Conservation (phyloP, 1,140 invertebrate species). For the Rhyacophila brunnea region DNA sequence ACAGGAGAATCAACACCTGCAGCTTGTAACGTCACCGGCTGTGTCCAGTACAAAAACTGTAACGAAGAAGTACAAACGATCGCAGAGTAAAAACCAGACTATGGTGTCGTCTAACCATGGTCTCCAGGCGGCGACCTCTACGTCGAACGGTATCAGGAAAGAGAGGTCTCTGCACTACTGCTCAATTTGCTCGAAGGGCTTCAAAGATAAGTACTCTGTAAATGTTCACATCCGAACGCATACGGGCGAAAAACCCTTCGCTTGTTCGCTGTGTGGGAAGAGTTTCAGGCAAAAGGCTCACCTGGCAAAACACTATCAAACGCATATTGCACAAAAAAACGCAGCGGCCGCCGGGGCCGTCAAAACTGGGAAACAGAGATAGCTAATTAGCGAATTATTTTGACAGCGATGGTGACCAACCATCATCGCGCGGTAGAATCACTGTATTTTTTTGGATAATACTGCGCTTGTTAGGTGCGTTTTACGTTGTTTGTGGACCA, state of each 20-base stretch:
- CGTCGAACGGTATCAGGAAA: conserved; percentile 65
- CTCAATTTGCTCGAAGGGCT: conserved; percentile 88
- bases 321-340: conserved; percentile 81
- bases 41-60: conserved; percentile 56
- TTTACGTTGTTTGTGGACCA: too few species aligned
- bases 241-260: conserved; percentile 88
- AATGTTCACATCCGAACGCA: conserved; percentile 90
- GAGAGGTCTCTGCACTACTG: conserved; percentile 87
- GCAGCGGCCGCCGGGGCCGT: conserved; percentile 49
- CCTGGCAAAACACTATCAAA: conserved; percentile 95
- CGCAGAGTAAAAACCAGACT: conserved; percentile 46
- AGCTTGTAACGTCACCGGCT: conserved; percentile 50
- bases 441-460: too few species aligned
- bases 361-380: conserved; percentile 52
- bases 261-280: conserved; percentile 84
- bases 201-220: conserved; percentile 91
- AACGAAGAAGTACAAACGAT: conserved; percentile 55
- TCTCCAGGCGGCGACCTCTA: conserved; percentile 52
- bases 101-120: conserved; percentile 41
- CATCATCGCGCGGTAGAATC: too few species aligned
- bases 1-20: conserved; percentile 50
- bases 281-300: conserved; percentile 95
- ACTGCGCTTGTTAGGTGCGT: too few species aligned
- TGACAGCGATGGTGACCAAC: too few species aligned
- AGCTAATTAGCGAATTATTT: conserved; percentile 36